These are phyloP conservation scores for Microtus montanus DNA, from an alignment of 2,113 vertebrate species.

Conservation along the genomic window DNA sequence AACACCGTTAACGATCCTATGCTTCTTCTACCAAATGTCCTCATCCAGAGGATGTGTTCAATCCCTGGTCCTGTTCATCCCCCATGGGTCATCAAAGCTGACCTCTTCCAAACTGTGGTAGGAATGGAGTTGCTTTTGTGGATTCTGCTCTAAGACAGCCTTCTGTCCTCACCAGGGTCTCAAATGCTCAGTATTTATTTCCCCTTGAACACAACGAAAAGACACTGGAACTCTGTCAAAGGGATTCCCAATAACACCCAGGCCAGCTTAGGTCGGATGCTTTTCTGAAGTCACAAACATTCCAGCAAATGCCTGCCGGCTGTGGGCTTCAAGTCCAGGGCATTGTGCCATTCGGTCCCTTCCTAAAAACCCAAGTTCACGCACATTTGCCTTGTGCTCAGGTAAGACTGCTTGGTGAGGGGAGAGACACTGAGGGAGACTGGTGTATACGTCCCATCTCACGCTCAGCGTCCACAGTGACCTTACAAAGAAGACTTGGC, in stretches of 20 bases:
- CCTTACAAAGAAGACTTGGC: not conserved
- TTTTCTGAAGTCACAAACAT: not conserved
- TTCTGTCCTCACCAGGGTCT: not conserved
- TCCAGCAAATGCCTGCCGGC: not conserved
- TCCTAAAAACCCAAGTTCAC: not conserved
- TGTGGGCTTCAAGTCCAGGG: not conserved
- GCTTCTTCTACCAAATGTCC: not conserved
- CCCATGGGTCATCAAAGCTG: not conserved
- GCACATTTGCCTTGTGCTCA: accelerated
- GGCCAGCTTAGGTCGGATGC: not conserved
- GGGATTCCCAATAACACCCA: not conserved
- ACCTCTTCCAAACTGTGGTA: not conserved
- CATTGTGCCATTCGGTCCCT: not conserved
- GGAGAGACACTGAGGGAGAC: not conserved
- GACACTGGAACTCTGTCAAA: not conserved
- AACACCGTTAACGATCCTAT: not conserved
- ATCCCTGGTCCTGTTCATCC: too few species aligned
- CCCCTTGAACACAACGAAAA: not conserved
- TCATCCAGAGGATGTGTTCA: not conserved
- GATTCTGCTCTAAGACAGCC: not conserved
- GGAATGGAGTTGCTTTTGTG: not conserved
- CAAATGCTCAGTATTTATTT: not conserved
- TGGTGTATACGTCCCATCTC: accelerated
- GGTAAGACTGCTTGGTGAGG: not conserved
- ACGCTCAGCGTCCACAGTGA: too few species aligned